Evolutionary conservation across 2,797 vertebrate genomes (phyloP).

Genomic region (Parotocinclus haroldoi): DNA sequence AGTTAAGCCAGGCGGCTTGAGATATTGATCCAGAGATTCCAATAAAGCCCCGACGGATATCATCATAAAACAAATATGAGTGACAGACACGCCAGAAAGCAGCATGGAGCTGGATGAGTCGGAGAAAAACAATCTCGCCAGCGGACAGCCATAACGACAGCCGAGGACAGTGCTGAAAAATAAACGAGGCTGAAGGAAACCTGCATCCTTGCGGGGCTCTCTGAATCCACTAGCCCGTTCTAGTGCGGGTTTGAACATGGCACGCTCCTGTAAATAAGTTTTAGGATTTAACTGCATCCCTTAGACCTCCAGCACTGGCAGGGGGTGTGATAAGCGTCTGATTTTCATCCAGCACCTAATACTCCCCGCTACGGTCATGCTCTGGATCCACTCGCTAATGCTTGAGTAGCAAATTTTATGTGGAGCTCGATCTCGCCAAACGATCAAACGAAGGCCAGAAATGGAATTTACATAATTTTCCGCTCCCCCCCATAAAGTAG

Average conservation of each 20-base stretch:
- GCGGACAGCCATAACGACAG: too few species aligned
- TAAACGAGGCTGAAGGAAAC: neutral
- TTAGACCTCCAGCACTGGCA: constrained; percentile 6
- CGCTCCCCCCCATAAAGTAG: neutral
- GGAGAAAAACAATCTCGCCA: neutral
- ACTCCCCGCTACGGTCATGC: neutral
- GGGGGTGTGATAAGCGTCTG: constrained; percentile 6
- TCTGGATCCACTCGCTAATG: constrained; percentile 1
- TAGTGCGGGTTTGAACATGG: neutral
- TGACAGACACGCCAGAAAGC: constrained; percentile 11
- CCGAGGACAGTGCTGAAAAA: neutral
- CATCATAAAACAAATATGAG: constrained; percentile 35
- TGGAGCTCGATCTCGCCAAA: neutral
- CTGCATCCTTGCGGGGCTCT: neutral
- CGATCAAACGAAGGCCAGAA: neutral
- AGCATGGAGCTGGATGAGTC: constrained; percentile 6
- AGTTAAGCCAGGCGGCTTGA: neutral
- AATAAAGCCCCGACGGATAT: constrained; percentile 25
- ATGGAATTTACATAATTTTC: neutral
- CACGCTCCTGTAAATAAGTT: neutral
- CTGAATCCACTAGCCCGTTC: neutral
- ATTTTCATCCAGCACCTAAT: constrained; percentile 8
- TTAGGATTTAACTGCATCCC: neutral
- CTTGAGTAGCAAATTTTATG: neutral
- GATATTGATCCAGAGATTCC: constrained; percentile 41